Percentiles rank a stretch among this genome's conserved stretches.
Conservation (phyloP, 2,888 invertebrate species). For the Steromphala cineraria region DNA sequence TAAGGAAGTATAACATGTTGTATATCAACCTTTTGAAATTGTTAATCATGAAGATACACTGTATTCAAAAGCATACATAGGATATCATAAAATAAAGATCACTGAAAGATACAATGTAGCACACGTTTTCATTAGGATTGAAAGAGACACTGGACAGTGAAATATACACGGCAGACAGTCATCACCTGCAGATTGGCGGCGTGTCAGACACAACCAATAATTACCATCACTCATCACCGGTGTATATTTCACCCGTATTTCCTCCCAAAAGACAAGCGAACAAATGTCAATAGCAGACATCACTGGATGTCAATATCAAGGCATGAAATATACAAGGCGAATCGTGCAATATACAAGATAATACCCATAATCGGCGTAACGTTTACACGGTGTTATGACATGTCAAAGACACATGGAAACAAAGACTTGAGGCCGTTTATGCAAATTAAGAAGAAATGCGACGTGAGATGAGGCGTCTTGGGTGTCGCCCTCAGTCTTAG, state of each 20-base stretch:
- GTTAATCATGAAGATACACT: no score
- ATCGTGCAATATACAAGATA: not conserved
- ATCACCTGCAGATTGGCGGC: not conserved
- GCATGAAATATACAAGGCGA: not conserved
- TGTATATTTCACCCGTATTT: conserved; percentile 14
- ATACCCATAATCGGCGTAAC: not conserved
- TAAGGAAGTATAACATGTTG: no score
- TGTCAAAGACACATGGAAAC: not conserved
- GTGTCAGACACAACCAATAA: not conserved
- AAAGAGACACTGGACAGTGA: no score
- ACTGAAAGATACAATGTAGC: no score
- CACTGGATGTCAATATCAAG: no score
- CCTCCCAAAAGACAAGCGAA: not conserved
- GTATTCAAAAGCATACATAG: no score
- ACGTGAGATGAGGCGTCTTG: conserved; percentile 10
- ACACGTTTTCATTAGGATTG: no score
- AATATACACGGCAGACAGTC: not conserved
- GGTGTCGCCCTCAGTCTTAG: not conserved
- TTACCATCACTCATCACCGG: not conserved
- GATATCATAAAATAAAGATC: no score
- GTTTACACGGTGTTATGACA: not conserved
- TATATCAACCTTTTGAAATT: no score
- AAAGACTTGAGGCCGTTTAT: conserved; percentile 8
- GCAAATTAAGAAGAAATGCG: conserved; percentile 20
- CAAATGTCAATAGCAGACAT: no score